Evolutionary conservation across 2,888 invertebrate genomes (phyloP).

Genomic region (Hecatera dysodea): DNA sequence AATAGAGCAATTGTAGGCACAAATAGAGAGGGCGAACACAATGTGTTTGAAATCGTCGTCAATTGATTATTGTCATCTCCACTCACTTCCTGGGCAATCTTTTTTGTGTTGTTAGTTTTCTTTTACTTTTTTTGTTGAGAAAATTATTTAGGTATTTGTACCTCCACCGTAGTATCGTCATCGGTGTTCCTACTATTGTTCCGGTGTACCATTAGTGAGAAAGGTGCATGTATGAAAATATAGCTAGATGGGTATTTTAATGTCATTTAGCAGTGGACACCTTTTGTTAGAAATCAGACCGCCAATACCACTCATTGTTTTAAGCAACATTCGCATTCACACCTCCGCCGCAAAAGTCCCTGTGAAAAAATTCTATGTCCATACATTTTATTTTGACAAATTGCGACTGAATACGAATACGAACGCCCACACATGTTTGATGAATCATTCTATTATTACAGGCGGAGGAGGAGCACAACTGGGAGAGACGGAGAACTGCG

Average conservation of each 20-base stretch:
- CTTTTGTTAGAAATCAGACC: too few species aligned
- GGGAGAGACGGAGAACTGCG: conserved; percentile 81
- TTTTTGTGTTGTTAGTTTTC: conserved; percentile 15
- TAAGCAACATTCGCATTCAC: too few species aligned
- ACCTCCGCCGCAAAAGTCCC: too few species aligned
- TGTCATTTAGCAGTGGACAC: neutral
- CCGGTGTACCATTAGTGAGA: too few species aligned
- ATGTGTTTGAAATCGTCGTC: conserved; percentile 35
- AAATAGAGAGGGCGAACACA: conserved; percentile 39
- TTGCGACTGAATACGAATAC: too few species aligned
- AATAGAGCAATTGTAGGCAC: conserved; percentile 50
- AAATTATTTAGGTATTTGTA: neutral
- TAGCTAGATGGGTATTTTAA: neutral
- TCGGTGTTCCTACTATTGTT: too few species aligned
- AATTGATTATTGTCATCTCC: conserved; percentile 29
- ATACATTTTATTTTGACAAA: too few species aligned
- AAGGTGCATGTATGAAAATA: too few species aligned
- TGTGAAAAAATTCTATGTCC: too few species aligned
- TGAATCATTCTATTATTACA: conserved; percentile 57
- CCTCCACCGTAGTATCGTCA: too few species aligned
- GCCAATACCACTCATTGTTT: too few species aligned
- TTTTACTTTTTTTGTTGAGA: neutral
- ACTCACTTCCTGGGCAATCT: conserved; percentile 4
- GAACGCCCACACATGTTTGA: too few species aligned
- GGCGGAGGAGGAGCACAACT: conserved; percentile 80